phyloP scores from a whole-genome alignment of 2,113 vertebrate genomes.

The Platycercus adscitus region DNA sequence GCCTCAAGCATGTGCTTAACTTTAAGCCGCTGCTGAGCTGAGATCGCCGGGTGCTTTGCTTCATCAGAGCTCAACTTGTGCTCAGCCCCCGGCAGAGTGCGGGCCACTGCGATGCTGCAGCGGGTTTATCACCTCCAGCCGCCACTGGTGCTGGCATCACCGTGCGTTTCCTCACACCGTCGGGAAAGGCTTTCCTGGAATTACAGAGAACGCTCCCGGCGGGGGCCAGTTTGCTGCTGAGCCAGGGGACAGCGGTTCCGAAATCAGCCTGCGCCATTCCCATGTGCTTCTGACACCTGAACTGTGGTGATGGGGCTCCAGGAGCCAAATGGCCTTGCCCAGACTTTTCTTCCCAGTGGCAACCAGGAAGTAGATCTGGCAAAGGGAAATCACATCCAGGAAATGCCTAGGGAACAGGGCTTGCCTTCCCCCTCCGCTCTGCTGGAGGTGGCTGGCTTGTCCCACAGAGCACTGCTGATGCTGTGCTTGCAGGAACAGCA shows the following conservation, averaged over 20 bases:
- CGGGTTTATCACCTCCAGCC: background rate
- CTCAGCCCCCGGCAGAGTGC: background rate
- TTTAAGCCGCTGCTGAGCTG: background rate
- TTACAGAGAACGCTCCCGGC: accelerated
- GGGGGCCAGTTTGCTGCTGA: background rate
- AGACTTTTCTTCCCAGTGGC: background rate
- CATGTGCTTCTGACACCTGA: background rate
- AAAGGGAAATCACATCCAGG: background rate
- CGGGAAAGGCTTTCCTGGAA: background rate
- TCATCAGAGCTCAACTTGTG: background rate
- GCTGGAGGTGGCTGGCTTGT: background rate
- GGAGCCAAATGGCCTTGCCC: background rate
- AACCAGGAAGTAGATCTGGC: accelerated
- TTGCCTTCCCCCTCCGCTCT: background rate
- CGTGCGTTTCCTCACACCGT: accelerated
- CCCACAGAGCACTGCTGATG: background rate
- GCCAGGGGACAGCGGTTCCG: background rate
- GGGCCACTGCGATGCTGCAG: background rate
- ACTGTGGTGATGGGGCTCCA: accelerated
- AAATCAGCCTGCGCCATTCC: background rate
- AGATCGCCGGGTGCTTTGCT: background rate
- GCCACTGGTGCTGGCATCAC: accelerated
- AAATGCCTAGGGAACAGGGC: background rate
- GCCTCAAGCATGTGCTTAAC: background rate
- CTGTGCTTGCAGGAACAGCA: background rate